A percentile compares a stretch with the other conserved stretches of the same genome.
Conservation (phyloP, 2,113 vertebrate species). For the Heterochromis multidens region DNA sequence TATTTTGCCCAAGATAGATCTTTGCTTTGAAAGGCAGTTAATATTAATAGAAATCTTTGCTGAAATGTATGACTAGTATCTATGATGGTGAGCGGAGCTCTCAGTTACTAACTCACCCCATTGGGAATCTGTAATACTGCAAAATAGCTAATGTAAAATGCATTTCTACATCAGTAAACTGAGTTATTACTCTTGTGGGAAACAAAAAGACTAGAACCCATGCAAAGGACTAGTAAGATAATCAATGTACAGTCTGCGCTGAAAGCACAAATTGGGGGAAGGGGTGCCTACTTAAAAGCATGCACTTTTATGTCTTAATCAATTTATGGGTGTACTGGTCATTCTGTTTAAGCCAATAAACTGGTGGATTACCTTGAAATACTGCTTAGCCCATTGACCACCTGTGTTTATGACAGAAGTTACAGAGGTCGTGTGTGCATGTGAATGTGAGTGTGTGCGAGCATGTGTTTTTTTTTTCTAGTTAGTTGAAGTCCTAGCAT, state of each 20-base stretch:
- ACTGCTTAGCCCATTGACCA: constrained; percentile 59
- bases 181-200: constrained; percentile 62
- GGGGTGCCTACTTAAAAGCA: constrained; percentile 54
- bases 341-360: constrained; percentile 72
- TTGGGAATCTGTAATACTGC: constrained; percentile 38
- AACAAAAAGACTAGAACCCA: constrained; percentile 51
- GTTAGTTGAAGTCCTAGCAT: neutral
- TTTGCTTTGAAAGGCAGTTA: neutral
- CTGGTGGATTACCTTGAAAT: constrained; percentile 66
- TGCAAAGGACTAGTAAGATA: constrained; percentile 55
- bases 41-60: neutral
- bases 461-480: neutral
- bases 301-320: constrained; percentile 71
- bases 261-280: constrained; percentile 60
- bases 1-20: neutral
- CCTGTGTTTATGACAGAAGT: constrained; percentile 54
- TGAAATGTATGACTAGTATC: neutral
- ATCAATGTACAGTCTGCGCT: constrained; percentile 71
- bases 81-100: neutral
- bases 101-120: neutral
- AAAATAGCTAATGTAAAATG: constrained; percentile 69
- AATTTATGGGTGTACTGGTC: constrained; percentile 71
- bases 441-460: neutral
- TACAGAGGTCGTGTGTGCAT: neutral
- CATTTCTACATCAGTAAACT: constrained; percentile 69